Base-by-base conservation (phyloP, 1,140 invertebrate genomes). In the Habropoda laboriosa region DNA sequence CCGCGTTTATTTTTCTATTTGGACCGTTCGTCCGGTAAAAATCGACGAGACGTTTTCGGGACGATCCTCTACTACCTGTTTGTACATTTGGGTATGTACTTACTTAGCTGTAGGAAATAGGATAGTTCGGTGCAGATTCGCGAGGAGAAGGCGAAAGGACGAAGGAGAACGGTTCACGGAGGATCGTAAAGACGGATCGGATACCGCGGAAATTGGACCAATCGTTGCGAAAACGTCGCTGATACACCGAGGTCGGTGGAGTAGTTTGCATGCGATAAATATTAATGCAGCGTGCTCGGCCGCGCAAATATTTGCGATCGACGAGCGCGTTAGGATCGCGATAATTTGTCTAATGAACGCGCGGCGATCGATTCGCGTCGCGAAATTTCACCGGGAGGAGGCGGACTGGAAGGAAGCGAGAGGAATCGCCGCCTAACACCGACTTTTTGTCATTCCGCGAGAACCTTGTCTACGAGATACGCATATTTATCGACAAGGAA, bases 201-300 rank as follows among this genome's bases (percentile, higher is more conserved):
- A 42, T n/a, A 51, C 57, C 45, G 32, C 47, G 81, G 71, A 82
- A 86, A 86, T 86, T 86, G 83, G 84, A 85, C 79, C 73, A 53
- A 85, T 82, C 64, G 79, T 81, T 80, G 82, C 68, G 55, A 81
- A 85, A 86, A 64, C 47, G 49, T 49, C n/a, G 61, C 10, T 21
- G 72, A 57, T 61, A 58, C 60, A 35, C 57, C 83, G 82, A 75
- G 83, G 77, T 63, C 81, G 82, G 53, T 13, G 40, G 63, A 71
- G 38, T 73, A 76, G 74, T 86, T 86, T 86, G 80, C 84, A 86
- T 85, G 70, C 58, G 51, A 86, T 86, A 86, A 86, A 86, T 86
- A 86, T 86, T 86, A 86, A 86, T 85, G 79, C 61, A 66, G 30
- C 53, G 63, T 57, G 70, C 67, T 74, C 57, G 77, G 57, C 53